Evolutionary conservation across 2,888 invertebrate genomes (phyloP), one percentile per base, ranked within the genome.

Genomic region (Villa cingulata): DNA sequence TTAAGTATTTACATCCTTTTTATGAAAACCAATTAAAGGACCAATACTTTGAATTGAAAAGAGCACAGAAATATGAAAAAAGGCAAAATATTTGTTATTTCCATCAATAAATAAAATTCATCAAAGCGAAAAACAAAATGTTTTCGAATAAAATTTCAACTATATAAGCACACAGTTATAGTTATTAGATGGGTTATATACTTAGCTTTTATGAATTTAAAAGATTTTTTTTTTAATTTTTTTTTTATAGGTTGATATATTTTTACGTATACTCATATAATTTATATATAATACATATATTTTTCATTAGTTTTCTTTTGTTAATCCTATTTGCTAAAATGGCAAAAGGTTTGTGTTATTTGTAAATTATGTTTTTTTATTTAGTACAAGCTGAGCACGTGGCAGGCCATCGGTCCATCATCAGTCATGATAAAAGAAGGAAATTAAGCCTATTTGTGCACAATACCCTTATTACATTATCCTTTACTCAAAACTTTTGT

Each of bases 381-480:
- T 36, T 16, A 46, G 46, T 50, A 52, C 52, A 49, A 50, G 48
- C 36, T 27, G 32, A 49, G 45, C 52, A 52, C 52, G 52, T 52
- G 52, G 37, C 50, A 41, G 46, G 41, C 49, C 52, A 52, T 41
- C 45, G 46, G 40, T 48, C 50, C 43, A 48, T 48, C 52, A 52
- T 52, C 48, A 50, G 45, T 52, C 52, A 52, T 41, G 45, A 52
- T 49, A 48, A 48, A 46, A 49, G 50, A 46, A 52, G 49, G 52
- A 52, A 52, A 52, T 52, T 52, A 52, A 52, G 52, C 52, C 52
- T 52, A 52, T 52, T 52, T 48, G 50, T 45, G 52, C 44, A 52
- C 50, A 52, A 50, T 50, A 40, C 48, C 39, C 39, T 45, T 49
- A 49, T 47, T 49, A 48, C 49, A 43, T 48, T 48, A 43, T 40